Conservation (phyloP, 2,113 vertebrate species). For the Megaleporinus macrocephalus region DNA sequence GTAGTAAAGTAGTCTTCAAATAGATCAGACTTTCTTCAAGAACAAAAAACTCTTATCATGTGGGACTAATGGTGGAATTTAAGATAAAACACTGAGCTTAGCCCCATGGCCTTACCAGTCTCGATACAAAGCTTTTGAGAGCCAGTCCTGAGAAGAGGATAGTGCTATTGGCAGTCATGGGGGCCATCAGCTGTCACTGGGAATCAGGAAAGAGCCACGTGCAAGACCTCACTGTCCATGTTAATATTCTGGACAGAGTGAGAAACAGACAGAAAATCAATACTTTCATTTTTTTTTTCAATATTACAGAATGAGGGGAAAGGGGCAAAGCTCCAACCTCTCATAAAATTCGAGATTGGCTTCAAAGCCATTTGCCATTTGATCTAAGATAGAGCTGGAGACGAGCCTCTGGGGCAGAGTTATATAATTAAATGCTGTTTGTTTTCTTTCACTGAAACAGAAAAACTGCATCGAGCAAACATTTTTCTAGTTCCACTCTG, state of each 20-base stretch:
- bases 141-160: conserved; percentile 36
- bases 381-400: conserved; percentile 56
- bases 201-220: conserved; percentile 41
- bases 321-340: conserved; percentile 59
- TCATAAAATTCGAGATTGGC: conserved; percentile 65
- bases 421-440: conserved; percentile 64
- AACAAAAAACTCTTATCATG: conserved; percentile 15
- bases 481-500: conserved; percentile 35
- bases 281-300: conserved; percentile 69
- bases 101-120: conserved; percentile 25
- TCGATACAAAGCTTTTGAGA: conserved; percentile 1
- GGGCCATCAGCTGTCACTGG: conserved; percentile 44
- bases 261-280: conserved; percentile 76
- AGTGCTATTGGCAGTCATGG: conserved; percentile 46
- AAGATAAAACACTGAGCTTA: conserved; percentile 27
- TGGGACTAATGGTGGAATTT: conserved; percentile 23
- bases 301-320: conserved; percentile 69
- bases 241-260: conserved; percentile 71
- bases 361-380: conserved; percentile 66
- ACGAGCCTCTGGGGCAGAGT: conserved; percentile 58
- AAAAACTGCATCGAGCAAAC: conserved; percentile 11
- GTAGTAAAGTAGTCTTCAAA: conserved; percentile 1
- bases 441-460: conserved; percentile 35
- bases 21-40: neutral
- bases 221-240: conserved; percentile 68